phyloP scores from a whole-genome alignment of 2,888 invertebrate genomes.

The Volucella inflata region DNA sequence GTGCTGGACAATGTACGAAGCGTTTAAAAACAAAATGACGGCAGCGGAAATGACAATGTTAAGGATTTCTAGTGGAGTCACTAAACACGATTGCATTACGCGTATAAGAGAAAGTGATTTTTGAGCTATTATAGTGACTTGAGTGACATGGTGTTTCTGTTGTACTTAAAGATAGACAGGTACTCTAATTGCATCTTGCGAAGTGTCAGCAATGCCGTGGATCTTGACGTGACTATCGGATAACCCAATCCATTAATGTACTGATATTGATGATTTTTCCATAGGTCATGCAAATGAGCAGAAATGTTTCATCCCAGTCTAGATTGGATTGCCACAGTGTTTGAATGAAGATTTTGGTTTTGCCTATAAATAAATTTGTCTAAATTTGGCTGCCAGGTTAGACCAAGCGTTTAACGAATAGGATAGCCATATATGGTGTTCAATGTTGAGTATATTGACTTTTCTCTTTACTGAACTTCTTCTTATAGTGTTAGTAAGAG shows the following conservation, averaged over 20 bases:
- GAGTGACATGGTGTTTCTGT: neutral
- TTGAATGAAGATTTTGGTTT: conserved; percentile 22
- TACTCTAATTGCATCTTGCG: conserved; percentile 6
- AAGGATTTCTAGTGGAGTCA: too few species aligned
- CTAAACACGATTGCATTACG: too few species aligned
- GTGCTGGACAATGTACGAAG: too few species aligned
- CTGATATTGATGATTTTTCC: conserved; percentile 22
- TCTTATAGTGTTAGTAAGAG: neutral
- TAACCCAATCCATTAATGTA: neutral
- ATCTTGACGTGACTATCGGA: conserved; percentile 2
- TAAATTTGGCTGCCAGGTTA: conserved; percentile 31
- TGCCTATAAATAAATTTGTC: conserved; percentile 31
- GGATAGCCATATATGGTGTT: conserved; percentile 18
- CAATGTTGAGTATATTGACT: conserved; percentile 8
- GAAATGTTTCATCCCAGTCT: conserved; percentile 13
- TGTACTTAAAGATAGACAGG: conserved; percentile 1
- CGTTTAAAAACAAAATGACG: too few species aligned
- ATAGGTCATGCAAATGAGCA: neutral
- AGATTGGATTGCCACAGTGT: conserved; percentile 21
- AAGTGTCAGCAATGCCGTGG: conserved; percentile 25
- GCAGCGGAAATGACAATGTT: too few species aligned
- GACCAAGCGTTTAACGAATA: conserved; percentile 31
- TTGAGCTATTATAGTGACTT: conserved; percentile 13
- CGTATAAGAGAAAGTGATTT: too few species aligned
- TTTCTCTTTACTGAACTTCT: conserved; percentile 6